Evolutionary conservation across 2,113 vertebrate genomes (phyloP).

Genomic region (Dicentrarchus labrax): DNA sequence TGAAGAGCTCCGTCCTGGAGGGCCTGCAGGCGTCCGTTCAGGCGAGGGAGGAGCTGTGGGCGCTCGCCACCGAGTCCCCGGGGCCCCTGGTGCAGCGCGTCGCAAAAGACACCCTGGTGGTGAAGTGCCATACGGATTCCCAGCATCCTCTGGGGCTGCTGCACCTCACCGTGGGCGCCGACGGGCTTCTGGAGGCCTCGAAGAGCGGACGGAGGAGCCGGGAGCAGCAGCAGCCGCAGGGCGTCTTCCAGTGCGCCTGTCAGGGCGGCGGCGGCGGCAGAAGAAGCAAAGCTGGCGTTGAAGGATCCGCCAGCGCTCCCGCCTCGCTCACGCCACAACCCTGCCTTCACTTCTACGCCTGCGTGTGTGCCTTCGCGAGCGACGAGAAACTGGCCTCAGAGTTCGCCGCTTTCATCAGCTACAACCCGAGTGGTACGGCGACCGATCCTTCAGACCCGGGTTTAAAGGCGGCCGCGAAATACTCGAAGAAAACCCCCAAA

Average conservation of each 20-base stretch:
- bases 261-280: slow-evolving; percentile 35
- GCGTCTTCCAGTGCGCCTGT: slow-evolving; percentile 76
- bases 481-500: too few species aligned
- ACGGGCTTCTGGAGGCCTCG: slow-evolving; percentile 3
- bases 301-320: slow-evolving; percentile 7
- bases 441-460: not conserved
- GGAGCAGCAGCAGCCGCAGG: slow-evolving; percentile 2
- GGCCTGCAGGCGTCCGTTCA: slow-evolving; percentile 81
- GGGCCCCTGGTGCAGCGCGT: slow-evolving; percentile 92
- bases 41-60: slow-evolving; percentile 90
- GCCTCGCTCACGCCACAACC: slow-evolving; percentile 36
- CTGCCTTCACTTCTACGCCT: slow-evolving; percentile 95
- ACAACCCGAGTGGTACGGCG: slow-evolving; percentile 81
- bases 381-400: slow-evolving; percentile 90
- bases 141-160: slow-evolving; percentile 90
- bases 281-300: slow-evolving; percentile 4
- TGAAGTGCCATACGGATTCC: slow-evolving; percentile 88
- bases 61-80: slow-evolving; percentile 88
- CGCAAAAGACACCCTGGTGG: slow-evolving; percentile 87
- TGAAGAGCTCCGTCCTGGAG: slow-evolving; percentile 90
- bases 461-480: not conserved
- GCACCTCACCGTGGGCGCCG: slow-evolving; percentile 86
- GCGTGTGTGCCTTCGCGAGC: slow-evolving; percentile 92
- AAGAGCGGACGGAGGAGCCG: slow-evolving; percentile 63
- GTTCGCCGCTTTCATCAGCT: slow-evolving; percentile 89